phyloP scores from a whole-genome alignment of 1,140 invertebrate species.

The Paralvinella palmiformis region DNA sequence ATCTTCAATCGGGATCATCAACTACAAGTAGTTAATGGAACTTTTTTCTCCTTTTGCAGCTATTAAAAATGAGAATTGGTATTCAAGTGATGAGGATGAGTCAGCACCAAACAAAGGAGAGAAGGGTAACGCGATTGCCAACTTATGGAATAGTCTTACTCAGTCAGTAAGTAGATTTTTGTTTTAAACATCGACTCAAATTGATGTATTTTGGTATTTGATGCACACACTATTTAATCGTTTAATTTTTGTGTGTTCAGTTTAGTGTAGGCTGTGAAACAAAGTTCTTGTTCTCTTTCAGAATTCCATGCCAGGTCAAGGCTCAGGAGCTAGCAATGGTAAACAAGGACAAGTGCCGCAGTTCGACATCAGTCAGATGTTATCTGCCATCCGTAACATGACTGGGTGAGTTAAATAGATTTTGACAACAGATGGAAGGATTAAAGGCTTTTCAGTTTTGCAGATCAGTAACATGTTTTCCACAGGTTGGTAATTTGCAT shows the following conservation, averaged over 20 bases:
- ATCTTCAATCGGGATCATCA: background rate
- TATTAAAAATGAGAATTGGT: constrained; percentile 43
- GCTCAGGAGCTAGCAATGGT: background rate
- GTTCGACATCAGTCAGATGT: background rate
- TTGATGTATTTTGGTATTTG: background rate
- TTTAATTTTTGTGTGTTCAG: too few species aligned
- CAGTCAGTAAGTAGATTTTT: constrained; percentile 19
- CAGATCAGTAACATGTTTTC: too few species aligned
- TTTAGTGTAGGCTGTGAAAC: too few species aligned
- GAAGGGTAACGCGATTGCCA: constrained; percentile 18
- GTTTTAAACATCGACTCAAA: background rate
- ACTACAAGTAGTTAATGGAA: background rate
- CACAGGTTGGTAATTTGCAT: too few species aligned
- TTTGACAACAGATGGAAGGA: too few species aligned
- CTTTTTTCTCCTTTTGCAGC: constrained; percentile 12
- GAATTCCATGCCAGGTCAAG: background rate
- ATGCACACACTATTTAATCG: background rate
- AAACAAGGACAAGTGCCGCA: background rate
- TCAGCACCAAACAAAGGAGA: background rate
- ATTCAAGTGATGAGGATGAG: constrained; percentile 46
- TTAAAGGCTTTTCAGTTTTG: too few species aligned
- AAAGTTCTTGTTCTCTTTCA: constrained; percentile 1
- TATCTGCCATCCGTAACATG: background rate
- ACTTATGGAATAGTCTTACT: constrained; percentile 31
- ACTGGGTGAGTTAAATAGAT: too few species aligned